Base-by-base conservation (phyloP, 2,113 vertebrate species). In the Rhodinocichla rosea region DNA sequence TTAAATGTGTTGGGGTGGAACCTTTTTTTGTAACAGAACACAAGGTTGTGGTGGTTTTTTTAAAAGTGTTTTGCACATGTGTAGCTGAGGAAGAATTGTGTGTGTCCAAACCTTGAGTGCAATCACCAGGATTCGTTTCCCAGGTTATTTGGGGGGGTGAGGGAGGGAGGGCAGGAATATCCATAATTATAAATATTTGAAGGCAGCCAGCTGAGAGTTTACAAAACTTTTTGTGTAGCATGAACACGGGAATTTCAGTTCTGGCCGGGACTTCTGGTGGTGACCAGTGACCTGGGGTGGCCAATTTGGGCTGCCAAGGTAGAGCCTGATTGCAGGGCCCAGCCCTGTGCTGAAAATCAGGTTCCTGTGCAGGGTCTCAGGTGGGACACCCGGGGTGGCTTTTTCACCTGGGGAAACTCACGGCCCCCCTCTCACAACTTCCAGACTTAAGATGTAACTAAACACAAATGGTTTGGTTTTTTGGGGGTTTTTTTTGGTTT, bases 11-110 rank as follows among this genome's bases (percentile, higher is more conserved):
- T 5, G 21, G 67, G 85, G 26, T 13, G 2, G 59, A 69, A 64
- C 4, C 3, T 33, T 74, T 89, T 91, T 94, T 94, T 64, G 78
- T 93, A 93, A 89, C 35, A n/a, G 83, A 84, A 77, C 26, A 26
- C 19, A 37, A 69, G 76, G 62, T 40, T 27, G 40, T 10, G 44
- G 24, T 20, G 59, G 23, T 32, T 63, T 44, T 70, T 70, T 85
- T 16, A 2, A 3, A 86, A 92, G 94, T 71, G 84, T 94, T 98
- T 97, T 97, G 96, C 95, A 96, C 96, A 84, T 50, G 73, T 84
- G 71, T 87, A 94, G 78, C 96, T 78, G 40, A 52, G 69, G 80
- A 62, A 73, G 74, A 90, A 71, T 7, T 30, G 22, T 71, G 49
- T 42, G 65, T 64, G 59, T 89, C 91, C 89, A 81, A 63, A 87